Evolutionary conservation across 1,140 invertebrate genomes (phyloP).

Genomic region (Atopsyche davidsoni): DNA sequence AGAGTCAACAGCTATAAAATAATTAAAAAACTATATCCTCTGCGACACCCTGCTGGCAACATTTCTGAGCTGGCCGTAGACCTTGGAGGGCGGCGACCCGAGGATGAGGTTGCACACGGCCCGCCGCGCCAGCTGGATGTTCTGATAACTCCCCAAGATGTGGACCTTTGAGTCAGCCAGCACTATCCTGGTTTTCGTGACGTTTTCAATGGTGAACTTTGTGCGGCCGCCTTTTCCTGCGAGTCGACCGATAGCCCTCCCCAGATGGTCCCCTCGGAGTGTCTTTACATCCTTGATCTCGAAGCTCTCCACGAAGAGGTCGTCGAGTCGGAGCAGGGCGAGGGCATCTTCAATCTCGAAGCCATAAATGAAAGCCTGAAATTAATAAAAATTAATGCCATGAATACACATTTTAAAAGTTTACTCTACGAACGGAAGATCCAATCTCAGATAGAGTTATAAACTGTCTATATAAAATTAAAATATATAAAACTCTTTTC

Average conservation of each 20-base stretch:
- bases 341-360: slow-evolving; percentile 98
- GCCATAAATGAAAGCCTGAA: slow-evolving; percentile 84
- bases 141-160: slow-evolving; percentile 95
- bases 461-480: too few species aligned
- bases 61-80: slow-evolving; percentile 87
- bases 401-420: too few species aligned
- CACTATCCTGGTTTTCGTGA: slow-evolving; percentile 97
- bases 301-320: slow-evolving; percentile 96
- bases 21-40: too few species aligned
- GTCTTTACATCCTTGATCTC: slow-evolving; percentile 96
- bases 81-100: slow-evolving; percentile 92
- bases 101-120: slow-evolving; percentile 98
- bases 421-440: too few species aligned
- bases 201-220: slow-evolving; percentile 99
- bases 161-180: slow-evolving; percentile 95
- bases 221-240: slow-evolving; percentile 97
- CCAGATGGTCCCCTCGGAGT: slow-evolving; percentile 91
- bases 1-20: too few species aligned
- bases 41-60: slow-evolving; percentile 75
- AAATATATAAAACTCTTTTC: not conserved
- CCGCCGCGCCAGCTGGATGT: slow-evolving; percentile 89
- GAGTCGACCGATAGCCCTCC: slow-evolving; percentile 90
- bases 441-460: too few species aligned
- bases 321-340: slow-evolving; percentile 90
- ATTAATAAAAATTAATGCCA: slow-evolving; percentile 28